Percentiles rank a stretch among this genome's conserved stretches.
These are phyloP conservation scores for Coenonympha arcania DNA, from an alignment of 2,888 invertebrate genomes.

Conservation along the genomic window DNA sequence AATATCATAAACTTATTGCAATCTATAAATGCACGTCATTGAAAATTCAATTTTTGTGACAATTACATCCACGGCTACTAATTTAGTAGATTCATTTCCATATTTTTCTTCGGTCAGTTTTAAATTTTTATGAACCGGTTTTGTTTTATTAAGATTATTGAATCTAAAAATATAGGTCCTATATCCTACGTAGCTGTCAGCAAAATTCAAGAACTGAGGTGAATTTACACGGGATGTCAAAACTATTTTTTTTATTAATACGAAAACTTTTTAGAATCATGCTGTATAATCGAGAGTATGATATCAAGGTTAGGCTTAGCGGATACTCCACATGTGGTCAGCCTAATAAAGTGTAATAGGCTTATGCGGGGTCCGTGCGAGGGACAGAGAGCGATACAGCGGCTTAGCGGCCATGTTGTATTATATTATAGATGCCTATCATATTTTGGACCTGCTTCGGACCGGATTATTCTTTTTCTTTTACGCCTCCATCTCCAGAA, in stretches of 20 bases:
- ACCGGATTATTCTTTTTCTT: slow-evolving; percentile 72
- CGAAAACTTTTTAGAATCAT: slow-evolving; percentile 32
- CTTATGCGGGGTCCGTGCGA: slow-evolving; percentile 41
- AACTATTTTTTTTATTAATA: neutral
- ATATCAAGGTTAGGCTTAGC: slow-evolving; percentile 75
- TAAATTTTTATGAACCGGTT: too few species aligned
- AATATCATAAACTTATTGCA: too few species aligned
- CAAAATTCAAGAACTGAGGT: too few species aligned
- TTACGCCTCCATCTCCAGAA: slow-evolving; percentile 68
- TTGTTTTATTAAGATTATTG: too few species aligned
- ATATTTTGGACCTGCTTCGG: slow-evolving; percentile 73
- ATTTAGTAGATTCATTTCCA: too few species aligned
- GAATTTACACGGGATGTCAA: too few species aligned
- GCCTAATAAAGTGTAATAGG: slow-evolving; percentile 68
- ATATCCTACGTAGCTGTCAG: too few species aligned
- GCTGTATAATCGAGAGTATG: slow-evolving; percentile 66
- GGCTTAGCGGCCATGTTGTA: slow-evolving; percentile 75
- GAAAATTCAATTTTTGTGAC: too few species aligned
- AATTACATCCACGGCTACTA: too few species aligned
- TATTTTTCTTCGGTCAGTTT: too few species aligned
- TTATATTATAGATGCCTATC: slow-evolving; percentile 75
- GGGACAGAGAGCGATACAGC: slow-evolving; percentile 56
- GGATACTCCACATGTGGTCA: slow-evolving; percentile 75
- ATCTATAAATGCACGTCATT: too few species aligned
- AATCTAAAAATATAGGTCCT: too few species aligned